These are phyloP conservation scores for Conops quadrifasciatus DNA, from an alignment of 2,888 invertebrate genomes.

Conservation along the genomic window DNA sequence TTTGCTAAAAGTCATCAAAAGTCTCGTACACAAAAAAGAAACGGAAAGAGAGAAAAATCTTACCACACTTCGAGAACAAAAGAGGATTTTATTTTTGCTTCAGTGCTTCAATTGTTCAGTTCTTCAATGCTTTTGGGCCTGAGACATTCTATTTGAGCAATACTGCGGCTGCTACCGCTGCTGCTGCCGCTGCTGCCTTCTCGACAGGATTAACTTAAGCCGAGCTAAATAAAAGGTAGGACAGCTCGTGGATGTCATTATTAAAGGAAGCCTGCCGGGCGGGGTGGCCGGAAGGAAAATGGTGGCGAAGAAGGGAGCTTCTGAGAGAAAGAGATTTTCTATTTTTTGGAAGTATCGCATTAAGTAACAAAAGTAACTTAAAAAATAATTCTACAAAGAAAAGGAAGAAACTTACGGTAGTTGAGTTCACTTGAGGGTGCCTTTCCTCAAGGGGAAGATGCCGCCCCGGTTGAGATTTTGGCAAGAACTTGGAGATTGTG, in stretches of 20 bases:
- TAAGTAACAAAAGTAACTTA: constrained; percentile 6
- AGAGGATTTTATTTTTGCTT: background rate
- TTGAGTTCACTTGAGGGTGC: background rate
- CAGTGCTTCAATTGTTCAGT: background rate
- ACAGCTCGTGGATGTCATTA: too few relatives aligned
- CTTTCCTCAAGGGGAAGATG: background rate
- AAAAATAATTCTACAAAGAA: background rate
- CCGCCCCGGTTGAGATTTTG: too few relatives aligned
- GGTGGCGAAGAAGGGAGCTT: background rate
- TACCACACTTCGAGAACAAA: background rate
- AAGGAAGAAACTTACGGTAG: background rate
- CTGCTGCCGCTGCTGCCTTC: background rate
- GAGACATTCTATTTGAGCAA: background rate
- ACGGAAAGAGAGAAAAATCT: too few relatives aligned
- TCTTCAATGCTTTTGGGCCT: constrained; percentile 3
- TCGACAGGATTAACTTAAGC: constrained; percentile 13
- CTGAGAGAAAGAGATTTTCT: background rate
- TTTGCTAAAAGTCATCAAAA: constrained; percentile 25
- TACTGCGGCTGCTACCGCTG: too few relatives aligned
- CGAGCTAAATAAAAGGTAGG: background rate
- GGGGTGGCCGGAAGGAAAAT: background rate
- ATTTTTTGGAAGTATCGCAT: background rate
- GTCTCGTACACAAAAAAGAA: background rate
- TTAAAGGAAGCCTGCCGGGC: too few relatives aligned
- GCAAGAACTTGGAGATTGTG: too few relatives aligned